These are phyloP conservation scores for Mormyrus proboscirostris DNA, from an alignment of 2,797 vertebrate species.

Conservation along the genomic window DNA sequence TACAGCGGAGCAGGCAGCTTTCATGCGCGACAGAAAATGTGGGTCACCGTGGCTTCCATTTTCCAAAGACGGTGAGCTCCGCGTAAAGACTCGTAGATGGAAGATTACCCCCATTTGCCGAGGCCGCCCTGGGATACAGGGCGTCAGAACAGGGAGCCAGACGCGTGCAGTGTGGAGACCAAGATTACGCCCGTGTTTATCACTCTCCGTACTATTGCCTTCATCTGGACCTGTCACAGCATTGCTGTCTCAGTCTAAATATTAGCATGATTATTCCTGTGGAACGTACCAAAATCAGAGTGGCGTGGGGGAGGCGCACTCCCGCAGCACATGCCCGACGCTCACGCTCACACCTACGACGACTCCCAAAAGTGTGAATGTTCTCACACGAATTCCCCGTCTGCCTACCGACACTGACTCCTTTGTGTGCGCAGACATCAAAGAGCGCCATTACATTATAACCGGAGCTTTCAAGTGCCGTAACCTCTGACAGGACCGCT, in stretches of 20 bases:
- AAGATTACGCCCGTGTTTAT: background rate
- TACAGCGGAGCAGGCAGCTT: conserved; percentile 40
- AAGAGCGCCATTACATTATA: conserved; percentile 56
- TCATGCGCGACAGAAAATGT: conserved; percentile 19
- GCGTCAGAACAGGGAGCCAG: background rate
- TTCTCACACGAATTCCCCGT: conserved; percentile 28
- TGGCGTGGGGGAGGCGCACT: background rate
- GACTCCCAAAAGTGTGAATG: background rate
- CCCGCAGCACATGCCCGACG: background rate
- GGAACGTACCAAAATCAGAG: background rate
- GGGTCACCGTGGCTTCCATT: conserved; percentile 33
- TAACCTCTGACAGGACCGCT: conserved; percentile 37
- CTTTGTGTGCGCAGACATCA: conserved; percentile 59
- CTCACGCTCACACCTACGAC: background rate
- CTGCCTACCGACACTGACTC: conserved; percentile 48
- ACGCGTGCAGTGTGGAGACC: background rate
- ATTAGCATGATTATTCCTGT: background rate
- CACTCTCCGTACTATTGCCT: background rate
- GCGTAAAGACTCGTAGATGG: conserved; percentile 32
- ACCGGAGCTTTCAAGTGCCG: conserved; percentile 36
- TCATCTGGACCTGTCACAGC: background rate
- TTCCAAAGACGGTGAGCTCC: conserved; percentile 33
- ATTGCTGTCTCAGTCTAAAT: background rate
- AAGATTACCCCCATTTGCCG: conserved; percentile 33
- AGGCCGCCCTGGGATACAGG: conserved; percentile 27